A percentile compares a stretch with the other conserved stretches of the same genome.
These are phyloP conservation scores for Asobara japonica DNA, from an alignment of 1,140 invertebrate genomes.

Conservation along the genomic window DNA sequence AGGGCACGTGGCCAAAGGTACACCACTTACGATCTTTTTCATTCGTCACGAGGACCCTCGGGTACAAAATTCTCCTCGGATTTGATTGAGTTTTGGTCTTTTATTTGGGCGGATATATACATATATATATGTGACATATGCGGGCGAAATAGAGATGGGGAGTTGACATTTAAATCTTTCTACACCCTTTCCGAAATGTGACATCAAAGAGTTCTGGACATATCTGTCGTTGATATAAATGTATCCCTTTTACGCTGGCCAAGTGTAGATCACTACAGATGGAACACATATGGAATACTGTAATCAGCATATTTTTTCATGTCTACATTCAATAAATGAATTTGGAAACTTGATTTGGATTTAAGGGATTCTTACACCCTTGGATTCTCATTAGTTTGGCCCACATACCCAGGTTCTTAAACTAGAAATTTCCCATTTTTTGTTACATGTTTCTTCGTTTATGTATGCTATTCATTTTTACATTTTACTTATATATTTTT, in stretches of 20 bases:
- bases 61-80: not conserved
- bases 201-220: not conserved
- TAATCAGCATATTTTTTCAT: no score
- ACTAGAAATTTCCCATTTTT: no score
- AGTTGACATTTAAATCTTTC: not conserved
- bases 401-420: not conserved
- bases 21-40: slow-evolving; percentile 17
- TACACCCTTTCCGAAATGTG: not conserved
- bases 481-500: no score
- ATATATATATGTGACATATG: no score
- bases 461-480: no score
- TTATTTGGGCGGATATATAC: not conserved
- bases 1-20: slow-evolving; percentile 9
- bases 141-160: not conserved
- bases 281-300: no score
- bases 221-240: not conserved
- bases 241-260: not conserved
- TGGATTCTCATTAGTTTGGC: not conserved
- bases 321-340: no score
- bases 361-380: not conserved
- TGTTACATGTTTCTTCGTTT: not conserved
- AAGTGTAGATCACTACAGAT: not conserved
- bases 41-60: not conserved
- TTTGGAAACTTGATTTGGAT: no score
- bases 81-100: slow-evolving; percentile 8